phyloP scores from a whole-genome alignment of 2,888 invertebrate genomes.

The Calliscelio sp. region DNA sequence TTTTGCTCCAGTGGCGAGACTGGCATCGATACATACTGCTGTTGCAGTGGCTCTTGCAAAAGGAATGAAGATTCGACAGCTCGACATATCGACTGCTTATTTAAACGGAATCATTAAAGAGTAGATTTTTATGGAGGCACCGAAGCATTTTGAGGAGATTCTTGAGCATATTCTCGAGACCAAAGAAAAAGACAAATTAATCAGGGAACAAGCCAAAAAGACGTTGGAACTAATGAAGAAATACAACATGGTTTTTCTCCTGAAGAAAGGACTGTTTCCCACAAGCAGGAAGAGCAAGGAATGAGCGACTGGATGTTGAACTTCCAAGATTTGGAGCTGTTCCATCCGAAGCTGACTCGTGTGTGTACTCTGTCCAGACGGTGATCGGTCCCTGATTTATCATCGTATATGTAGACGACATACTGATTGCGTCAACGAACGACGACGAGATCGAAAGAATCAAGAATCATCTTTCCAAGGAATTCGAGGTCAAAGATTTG shows the following conservation, averaged over 20 bases:
- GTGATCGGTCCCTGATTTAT: constrained; percentile 29
- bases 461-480: neutral
- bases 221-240: neutral
- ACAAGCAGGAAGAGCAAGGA: constrained; percentile 72
- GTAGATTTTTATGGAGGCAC: constrained; percentile 61
- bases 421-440: neutral
- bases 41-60: constrained; percentile 59
- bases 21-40: constrained; percentile 44
- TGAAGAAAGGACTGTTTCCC: constrained; percentile 56
- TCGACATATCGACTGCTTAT: constrained; percentile 73
- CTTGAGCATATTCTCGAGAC: constrained; percentile 4
- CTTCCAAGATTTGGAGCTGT: constrained; percentile 53
- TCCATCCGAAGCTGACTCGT: constrained; percentile 38
- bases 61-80: constrained; percentile 68
- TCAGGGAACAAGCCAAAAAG: no score
- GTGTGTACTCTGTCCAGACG: neutral
- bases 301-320: constrained; percentile 41
- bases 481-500: constrained; percentile 14
- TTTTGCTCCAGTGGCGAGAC: constrained; percentile 7
- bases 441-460: neutral
- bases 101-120: constrained; percentile 65
- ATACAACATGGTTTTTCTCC: constrained; percentile 17
- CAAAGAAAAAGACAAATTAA: neutral
- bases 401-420: constrained; percentile 54
- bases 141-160: constrained; percentile 28